Evolutionary conservation across 2,113 vertebrate species (phyloP).

Genomic region (Uria lomvia): DNA sequence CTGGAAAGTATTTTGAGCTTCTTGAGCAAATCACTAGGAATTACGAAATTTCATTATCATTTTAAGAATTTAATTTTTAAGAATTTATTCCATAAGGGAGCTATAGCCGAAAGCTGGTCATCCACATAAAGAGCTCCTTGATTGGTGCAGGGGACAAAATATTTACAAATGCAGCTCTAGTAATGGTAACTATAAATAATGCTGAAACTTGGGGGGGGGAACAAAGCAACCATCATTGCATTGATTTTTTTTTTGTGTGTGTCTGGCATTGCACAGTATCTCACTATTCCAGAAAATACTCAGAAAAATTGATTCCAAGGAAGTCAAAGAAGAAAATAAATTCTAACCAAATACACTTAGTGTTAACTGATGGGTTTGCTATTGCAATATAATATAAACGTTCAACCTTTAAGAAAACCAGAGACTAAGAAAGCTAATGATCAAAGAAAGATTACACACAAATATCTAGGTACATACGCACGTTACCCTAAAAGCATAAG

Average conservation of each 20-base stretch:
- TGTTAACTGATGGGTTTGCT: neutral
- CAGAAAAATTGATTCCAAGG: neutral
- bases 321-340: neutral
- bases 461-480: neutral
- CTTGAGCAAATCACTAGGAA: neutral
- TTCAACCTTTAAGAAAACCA: neutral
- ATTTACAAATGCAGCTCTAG: neutral
- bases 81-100: neutral
- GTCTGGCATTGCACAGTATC: neutral
- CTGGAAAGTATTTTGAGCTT: neutral
- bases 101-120: neutral
- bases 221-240: neutral
- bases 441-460: neutral
- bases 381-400: neutral
- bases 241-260: neutral
- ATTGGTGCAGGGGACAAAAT: fast-evolving
- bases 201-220: neutral
- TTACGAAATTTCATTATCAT: neutral
- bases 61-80: neutral
- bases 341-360: neutral
- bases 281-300: neutral
- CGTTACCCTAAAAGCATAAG: neutral
- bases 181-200: neutral
- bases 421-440: neutral
- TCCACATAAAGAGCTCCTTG: neutral